Percentiles rank a stretch among this genome's conserved stretches.
phyloP scores from a whole-genome alignment of 2,113 vertebrate species.

The Periophthalmodon schlosseri region DNA sequence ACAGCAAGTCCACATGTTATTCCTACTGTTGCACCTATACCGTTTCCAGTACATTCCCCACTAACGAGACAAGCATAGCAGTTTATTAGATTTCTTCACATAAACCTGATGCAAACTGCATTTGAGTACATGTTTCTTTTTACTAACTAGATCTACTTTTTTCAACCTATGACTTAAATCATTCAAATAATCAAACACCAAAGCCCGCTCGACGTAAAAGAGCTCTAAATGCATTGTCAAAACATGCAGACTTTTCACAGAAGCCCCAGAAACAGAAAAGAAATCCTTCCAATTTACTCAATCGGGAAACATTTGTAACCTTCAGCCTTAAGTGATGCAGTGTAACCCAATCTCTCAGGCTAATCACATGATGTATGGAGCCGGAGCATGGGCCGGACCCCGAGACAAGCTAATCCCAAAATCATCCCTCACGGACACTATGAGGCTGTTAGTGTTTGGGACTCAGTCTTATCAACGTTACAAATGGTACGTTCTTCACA shows the following conservation, averaged over 20 bases:
- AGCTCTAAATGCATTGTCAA: neutral
- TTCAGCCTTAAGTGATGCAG: slow-evolving; percentile 7
- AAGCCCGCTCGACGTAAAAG: neutral
- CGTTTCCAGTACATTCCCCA: too few relatives aligned
- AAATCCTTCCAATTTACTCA: neutral
- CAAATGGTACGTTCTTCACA: neutral
- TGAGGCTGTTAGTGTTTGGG: neutral
- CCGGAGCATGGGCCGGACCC: neutral
- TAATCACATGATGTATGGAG: slow-evolving; percentile 18
- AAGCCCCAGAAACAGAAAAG: neutral
- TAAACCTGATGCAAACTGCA: too few relatives aligned
- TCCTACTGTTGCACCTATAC: too few relatives aligned
- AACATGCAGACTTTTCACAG: neutral
- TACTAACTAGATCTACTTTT: too few relatives aligned
- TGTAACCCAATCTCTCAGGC: slow-evolving; percentile 3
- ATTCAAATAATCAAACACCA: neutral
- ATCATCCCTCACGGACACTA: neutral
- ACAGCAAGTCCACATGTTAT: too few relatives aligned
- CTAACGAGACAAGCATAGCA: too few relatives aligned
- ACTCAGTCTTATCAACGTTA: neutral
- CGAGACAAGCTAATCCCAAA: slow-evolving; percentile 3
- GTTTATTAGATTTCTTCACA: too few relatives aligned
- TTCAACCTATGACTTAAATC: neutral
- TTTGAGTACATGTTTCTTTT: too few relatives aligned
- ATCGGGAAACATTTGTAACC: slow-evolving; percentile 8